Conservation (phyloP, 2,113 vertebrate species). For the Lasiurus cinereus region DNA sequence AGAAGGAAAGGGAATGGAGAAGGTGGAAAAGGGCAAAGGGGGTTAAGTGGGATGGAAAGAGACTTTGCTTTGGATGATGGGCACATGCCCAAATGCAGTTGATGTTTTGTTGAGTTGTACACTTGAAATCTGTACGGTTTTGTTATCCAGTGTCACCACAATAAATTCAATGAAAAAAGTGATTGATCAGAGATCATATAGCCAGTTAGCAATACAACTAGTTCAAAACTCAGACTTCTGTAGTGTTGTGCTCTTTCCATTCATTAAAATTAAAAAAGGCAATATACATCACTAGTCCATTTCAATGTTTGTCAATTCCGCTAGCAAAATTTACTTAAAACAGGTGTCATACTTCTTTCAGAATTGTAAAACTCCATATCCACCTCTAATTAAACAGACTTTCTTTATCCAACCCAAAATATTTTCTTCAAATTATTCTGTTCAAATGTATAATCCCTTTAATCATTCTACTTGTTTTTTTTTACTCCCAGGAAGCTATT, state of each 20-base stretch:
- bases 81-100: neutral
- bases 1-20: neutral
- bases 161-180: neutral
- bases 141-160: neutral
- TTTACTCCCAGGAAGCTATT: slow-evolving; percentile 50
- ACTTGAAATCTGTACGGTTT: neutral
- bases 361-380: neutral
- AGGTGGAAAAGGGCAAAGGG: neutral
- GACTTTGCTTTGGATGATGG: neutral
- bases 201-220: neutral
- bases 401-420: slow-evolving; percentile 14
- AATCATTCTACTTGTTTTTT: slow-evolving; percentile 41
- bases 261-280: neutral
- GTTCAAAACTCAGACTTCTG: neutral
- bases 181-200: neutral
- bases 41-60: neutral
- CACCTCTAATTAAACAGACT: neutral
- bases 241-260: neutral
- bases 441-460: slow-evolving; percentile 25
- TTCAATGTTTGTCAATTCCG: neutral
- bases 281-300: neutral
- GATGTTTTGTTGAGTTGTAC: neutral
- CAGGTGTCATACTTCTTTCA: neutral
- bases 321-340: slow-evolving; percentile 4
- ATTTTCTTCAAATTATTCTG: slow-evolving; percentile 17